Conservation (phyloP, 2,888 invertebrate species). For the Notocelia uddmanniana region DNA sequence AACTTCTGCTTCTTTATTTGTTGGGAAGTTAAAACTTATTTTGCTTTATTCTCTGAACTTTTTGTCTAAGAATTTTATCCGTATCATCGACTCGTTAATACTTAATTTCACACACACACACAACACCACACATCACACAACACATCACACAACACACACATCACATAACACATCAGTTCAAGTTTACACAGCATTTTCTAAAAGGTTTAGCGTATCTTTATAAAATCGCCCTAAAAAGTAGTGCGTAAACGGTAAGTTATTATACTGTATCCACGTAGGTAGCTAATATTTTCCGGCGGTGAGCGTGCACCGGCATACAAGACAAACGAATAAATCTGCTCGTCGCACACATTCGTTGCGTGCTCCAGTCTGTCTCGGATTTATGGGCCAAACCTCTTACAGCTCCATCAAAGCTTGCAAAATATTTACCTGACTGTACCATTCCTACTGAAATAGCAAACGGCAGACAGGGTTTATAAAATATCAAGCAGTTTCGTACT, state of each 20-base stretch:
- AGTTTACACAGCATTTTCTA: not conserved
- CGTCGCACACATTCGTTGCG: constrained; percentile 71
- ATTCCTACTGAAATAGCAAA: constrained; percentile 33
- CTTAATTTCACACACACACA: no score
- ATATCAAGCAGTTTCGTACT: constrained; percentile 33
- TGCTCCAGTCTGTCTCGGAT: constrained; percentile 66
- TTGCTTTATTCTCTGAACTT: constrained; percentile 11
- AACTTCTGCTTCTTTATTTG: constrained; percentile 7
- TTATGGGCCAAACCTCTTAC: constrained; percentile 66
- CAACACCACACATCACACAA: no score
- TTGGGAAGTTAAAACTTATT: constrained; percentile 2
- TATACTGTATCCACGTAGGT: constrained; percentile 37
- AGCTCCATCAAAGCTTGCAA: constrained; percentile 64
- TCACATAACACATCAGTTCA: not conserved
- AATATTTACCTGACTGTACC: constrained; percentile 52
- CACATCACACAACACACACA: not conserved
- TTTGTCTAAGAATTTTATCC: not conserved
- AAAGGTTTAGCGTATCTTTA: not conserved
- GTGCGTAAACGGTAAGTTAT: constrained; percentile 39
- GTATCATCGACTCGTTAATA: not conserved
- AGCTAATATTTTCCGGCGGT: constrained; percentile 51
- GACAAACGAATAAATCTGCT: constrained; percentile 73
- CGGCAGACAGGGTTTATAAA: constrained; percentile 36
- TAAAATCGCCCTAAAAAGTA: constrained; percentile 10
- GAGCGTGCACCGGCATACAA: constrained; percentile 63